phyloP scores from a whole-genome alignment of 2,797 vertebrate genomes.

The Melanotaenia nigrans region DNA sequence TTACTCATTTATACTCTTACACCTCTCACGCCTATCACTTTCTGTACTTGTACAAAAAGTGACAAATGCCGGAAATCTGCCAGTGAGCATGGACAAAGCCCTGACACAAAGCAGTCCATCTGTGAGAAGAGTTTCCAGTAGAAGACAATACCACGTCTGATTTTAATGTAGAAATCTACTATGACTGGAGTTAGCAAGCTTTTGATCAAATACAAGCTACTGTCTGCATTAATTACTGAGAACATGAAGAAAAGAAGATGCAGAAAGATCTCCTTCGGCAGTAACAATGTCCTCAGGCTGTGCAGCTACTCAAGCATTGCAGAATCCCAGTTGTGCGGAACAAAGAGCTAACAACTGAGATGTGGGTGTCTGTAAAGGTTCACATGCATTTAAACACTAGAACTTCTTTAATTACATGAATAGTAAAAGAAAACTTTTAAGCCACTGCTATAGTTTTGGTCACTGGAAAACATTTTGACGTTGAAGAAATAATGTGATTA shows the following conservation, averaged over 20 bases:
- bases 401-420: conserved; percentile 4
- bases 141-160: conserved; percentile 60
- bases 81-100: conserved; percentile 62
- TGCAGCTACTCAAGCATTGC: conserved; percentile 72
- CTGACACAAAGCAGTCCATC: conserved; percentile 45
- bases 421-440: conserved; percentile 10
- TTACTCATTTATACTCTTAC: conserved; percentile 56
- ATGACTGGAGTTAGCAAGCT: conserved; percentile 56
- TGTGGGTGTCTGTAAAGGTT: conserved; percentile 16
- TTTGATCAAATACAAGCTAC: conserved; percentile 55
- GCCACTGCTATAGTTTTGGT: not conserved
- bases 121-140: conserved; percentile 52
- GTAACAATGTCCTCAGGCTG: conserved; percentile 73
- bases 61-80: conserved; percentile 62
- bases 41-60: conserved; percentile 42
- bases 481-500: not conserved
- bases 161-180: conserved; percentile 59
- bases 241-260: conserved; percentile 58
- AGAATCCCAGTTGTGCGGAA: conserved; percentile 65
- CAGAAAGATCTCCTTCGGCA: conserved; percentile 54
- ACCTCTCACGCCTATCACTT: conserved; percentile 32
- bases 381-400: conserved; percentile 17
- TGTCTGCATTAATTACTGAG: conserved; percentile 73
- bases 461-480: conserved; percentile 13
- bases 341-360: conserved; percentile 60